Evolutionary conservation across 2,113 vertebrate genomes (phyloP).

Genomic region (Hemiprocne comata): DNA sequence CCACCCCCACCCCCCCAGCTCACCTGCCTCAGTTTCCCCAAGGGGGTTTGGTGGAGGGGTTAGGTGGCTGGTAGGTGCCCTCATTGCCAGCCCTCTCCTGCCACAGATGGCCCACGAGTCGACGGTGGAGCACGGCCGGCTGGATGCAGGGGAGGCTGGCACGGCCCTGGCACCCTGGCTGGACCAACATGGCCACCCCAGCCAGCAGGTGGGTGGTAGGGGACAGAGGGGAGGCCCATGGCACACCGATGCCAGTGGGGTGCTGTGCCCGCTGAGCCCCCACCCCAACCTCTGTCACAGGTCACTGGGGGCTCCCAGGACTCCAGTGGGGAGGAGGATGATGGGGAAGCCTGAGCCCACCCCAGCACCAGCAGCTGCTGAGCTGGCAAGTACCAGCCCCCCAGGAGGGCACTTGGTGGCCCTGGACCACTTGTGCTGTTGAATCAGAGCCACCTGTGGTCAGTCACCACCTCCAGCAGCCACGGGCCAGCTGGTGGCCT

Average conservation of each 20-base stretch:
- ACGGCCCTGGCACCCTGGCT: neutral
- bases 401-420: rapidly evolving
- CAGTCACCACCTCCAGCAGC: neutral
- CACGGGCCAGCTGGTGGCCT: neutral
- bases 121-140: conserved; percentile 33
- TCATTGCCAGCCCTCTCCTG: neutral
- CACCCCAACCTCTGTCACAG: neutral
- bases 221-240: too few species aligned
- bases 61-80: neutral
- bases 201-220: conserved; percentile 24
- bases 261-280: neutral
- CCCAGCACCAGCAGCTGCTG: rapidly evolving
- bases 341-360: conserved; percentile 27
- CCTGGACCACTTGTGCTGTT: neutral
- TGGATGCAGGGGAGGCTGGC: neutral
- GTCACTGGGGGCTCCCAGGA: neutral
- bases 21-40: neutral
- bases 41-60: too few species aligned
- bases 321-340: neutral
- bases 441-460: rapidly evolving
- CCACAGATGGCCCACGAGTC: conserved; percentile 83
- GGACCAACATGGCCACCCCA: neutral
- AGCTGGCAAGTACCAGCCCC: neutral
- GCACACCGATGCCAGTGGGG: rapidly evolving
- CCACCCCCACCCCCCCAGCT: too few species aligned